Conservation (phyloP, 2,797 vertebrate genomes). For the Borostomias antarcticus region DNA sequence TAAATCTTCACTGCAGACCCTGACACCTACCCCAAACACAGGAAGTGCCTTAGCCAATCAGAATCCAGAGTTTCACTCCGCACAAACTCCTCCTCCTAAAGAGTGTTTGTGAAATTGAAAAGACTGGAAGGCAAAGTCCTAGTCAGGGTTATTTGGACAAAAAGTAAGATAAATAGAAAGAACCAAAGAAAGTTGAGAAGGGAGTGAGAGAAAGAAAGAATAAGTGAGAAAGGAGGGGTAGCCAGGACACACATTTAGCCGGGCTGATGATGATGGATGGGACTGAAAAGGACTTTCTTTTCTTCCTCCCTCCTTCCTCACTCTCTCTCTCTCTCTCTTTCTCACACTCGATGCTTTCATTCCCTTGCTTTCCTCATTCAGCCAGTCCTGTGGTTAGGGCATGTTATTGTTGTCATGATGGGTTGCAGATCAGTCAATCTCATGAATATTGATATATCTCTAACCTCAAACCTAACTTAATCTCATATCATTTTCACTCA, state of each 20-base stretch:
- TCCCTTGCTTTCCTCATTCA: constrained; percentile 24
- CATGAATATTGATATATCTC: not conserved
- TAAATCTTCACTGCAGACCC: constrained; percentile 63
- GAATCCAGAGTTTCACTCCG: constrained; percentile 30
- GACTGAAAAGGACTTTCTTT: not conserved
- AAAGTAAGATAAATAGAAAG: constrained; percentile 60
- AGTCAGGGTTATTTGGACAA: constrained; percentile 38
- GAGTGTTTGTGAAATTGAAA: no score
- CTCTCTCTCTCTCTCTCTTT: constrained; percentile 13
- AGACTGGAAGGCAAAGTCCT: constrained; percentile 20
- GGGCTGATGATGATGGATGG: constrained; percentile 61
- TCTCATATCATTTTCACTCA: not conserved
- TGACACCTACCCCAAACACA: constrained; percentile 64
- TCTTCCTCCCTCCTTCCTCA: not conserved
- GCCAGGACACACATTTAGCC: constrained; percentile 38
- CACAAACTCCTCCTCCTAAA: constrained; percentile 45
- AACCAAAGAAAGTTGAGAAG: constrained; percentile 25
- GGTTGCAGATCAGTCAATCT: constrained; percentile 1
- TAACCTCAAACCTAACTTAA: not conserved
- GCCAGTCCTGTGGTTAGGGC: not conserved
- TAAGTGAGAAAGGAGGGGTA: constrained; percentile 28
- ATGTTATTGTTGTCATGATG: not conserved
- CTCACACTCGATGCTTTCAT: not conserved
- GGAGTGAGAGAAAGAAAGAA: constrained; percentile 36
- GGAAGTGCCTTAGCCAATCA: constrained; percentile 48